Evolutionary conservation across 2,797 vertebrate species (phyloP), one percentile per base, ranked within the genome.

Genomic region (Alfaro cultratus): DNA sequence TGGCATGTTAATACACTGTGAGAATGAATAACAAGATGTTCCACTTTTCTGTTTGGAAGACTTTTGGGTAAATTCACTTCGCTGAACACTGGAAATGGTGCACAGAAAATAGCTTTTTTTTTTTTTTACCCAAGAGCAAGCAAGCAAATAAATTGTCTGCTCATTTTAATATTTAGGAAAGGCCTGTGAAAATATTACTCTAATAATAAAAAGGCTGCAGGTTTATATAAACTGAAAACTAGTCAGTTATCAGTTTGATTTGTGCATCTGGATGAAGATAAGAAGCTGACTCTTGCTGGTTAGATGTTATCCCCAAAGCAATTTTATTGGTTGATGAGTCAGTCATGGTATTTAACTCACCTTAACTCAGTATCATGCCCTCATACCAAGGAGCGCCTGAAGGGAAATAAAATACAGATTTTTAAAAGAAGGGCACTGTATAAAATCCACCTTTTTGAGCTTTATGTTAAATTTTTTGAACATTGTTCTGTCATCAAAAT

Each of bases 1-100:
- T 83, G 76, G 88, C 85, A 85, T 93, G 93, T 89, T 90, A 92
- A 90, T 91, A 83, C 83, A 88, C 88, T 87, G 83, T 83, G 77
- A 84, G 87, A 84, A 88, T 90, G 92, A 91, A 92, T 91, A 90
- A 90, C 80, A 78, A 82, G 83, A 83, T 72, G 71, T 81, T 78
- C 83, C 51, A 47, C 41, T 1, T 71, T 53, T 75, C 77, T 87
- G 84, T 85, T 91, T 86, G 78, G 53, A 83, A 87, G 55, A 81
- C 88, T 84, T 73, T 74, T 86, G 88, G 86, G 84, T 77, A 86
- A 84, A 90, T 78, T 78, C 39, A 13, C 76, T 79, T 80, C 80
- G 82, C 85, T 91, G 83, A 80, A 87, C 72, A 70, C 85, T 71
- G 41, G 12, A 53, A 87, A 79, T 62, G 74, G 78, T 75, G 68